Evolutionary conservation across 2,113 vertebrate genomes (phyloP), one percentile per base, ranked within the genome.

Genomic region (Oenanthe melanoleuca): DNA sequence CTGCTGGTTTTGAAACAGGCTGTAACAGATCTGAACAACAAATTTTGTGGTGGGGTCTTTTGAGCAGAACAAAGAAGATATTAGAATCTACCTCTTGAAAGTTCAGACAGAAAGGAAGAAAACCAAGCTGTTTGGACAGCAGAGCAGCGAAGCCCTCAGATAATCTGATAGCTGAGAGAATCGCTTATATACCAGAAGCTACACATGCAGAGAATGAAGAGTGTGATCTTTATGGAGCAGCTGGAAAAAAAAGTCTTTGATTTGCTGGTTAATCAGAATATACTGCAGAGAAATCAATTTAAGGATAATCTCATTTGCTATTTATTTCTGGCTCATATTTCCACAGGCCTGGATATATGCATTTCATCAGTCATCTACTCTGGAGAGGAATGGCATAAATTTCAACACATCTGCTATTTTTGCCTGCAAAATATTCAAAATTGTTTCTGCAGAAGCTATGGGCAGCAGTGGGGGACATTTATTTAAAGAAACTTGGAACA

Each of bases 231-330:
- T 65, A 71, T 78, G 55, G 44, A 79, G 56, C 47, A 88, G 73
- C 79, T 88, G 71, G 45, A 85, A 87, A 93, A 92, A 89, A 89
- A 75, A 85, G 34, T 61, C 79, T 90, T 74, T 96, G 93, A 95
- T 92, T 88, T 93, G 74, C 79, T 66, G 25, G 59, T 80, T 96
- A 94, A 96, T 95, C 87, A 95, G 87, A 92, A 93, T 53, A 47
- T 92, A 82, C 88, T 77, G 64, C 82, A 94, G 85, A 92, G 88
- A 88, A 96, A 96, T 92, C 92, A 96, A 42, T 96, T 93, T 59
- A 89, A 95, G 40, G 85, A 88, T 96, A 96, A 96, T 90, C 85
- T 93, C 92, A 74, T 96, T 96, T 97, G 79, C 82, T 94, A 83
- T 88, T 95, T 91, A 94, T 90, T 86, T 94, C 87, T 88, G 78